phyloP scores from a whole-genome alignment of 1,140 invertebrate species.

The Leptestheria dahalacensis region DNA sequence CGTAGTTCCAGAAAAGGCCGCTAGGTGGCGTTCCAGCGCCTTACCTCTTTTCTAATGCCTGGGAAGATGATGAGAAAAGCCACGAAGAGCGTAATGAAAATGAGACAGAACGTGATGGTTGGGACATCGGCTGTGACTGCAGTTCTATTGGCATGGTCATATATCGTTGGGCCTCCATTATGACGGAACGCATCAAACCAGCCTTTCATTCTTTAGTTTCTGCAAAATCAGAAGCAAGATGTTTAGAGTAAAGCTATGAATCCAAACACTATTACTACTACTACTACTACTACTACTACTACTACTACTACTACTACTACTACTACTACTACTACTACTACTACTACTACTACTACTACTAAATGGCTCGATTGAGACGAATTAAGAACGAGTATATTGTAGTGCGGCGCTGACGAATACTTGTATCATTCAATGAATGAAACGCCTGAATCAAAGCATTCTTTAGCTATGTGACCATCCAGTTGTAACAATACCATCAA shows the following conservation, averaged over 20 bases:
- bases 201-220: slow-evolving; percentile 48
- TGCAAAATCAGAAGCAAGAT: not conserved
- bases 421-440: no score
- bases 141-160: slow-evolving; percentile 79
- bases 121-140: slow-evolving; percentile 80
- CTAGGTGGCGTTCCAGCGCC: slow-evolving; percentile 16
- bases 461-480: no score
- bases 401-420: no score
- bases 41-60: slow-evolving; percentile 85
- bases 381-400: no score
- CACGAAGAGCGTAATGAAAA: slow-evolving; percentile 75
- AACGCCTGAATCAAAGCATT: no score
- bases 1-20: not conserved
- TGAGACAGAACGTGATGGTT: slow-evolving; percentile 63
- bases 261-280: not conserved
- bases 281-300: not conserved
- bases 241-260: not conserved
- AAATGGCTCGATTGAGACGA: no score
- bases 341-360: no score
- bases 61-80: slow-evolving; percentile 88
- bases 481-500: no score
- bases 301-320: no score
- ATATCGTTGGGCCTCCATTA: slow-evolving; percentile 82
- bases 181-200: slow-evolving; percentile 87
- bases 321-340: no score